A percentile compares a stretch with the other conserved stretches of the same genome.
Evolutionary conservation across 1,140 invertebrate genomes (phyloP).

Genomic region (Pomacea maculata): DNA sequence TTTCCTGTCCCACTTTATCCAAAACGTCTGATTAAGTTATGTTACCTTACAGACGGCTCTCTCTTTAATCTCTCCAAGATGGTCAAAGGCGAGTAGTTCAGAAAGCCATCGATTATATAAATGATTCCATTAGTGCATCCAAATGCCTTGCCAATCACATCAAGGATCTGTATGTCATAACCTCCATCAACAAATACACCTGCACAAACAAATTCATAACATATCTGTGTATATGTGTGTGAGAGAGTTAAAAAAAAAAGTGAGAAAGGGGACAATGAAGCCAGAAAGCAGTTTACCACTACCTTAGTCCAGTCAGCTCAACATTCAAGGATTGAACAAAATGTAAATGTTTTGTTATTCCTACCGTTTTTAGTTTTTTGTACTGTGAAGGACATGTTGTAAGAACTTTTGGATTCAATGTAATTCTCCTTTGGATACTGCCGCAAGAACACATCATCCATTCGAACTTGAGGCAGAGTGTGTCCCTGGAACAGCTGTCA

Average conservation of each 20-base stretch:
- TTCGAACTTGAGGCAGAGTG: slow-evolving; percentile 37
- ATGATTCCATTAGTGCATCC: slow-evolving; percentile 57
- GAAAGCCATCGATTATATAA: slow-evolving; percentile 55
- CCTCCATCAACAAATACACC: slow-evolving; percentile 47
- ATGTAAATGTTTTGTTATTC: slow-evolving; percentile 24
- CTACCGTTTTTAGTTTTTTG: slow-evolving; percentile 34
- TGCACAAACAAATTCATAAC: slow-evolving; percentile 13
- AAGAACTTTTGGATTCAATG: slow-evolving; percentile 27
- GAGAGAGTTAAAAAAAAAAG: slow-evolving; percentile 18
- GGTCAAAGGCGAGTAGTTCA: slow-evolving; percentile 50
- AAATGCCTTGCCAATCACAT: slow-evolving; percentile 42
- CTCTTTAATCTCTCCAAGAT: slow-evolving; percentile 38
- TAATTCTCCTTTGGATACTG: slow-evolving; percentile 31
- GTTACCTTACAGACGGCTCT: slow-evolving; percentile 35
- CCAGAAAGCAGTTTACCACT: too few species aligned
- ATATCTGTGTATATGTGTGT: neutral
- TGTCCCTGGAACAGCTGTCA: slow-evolving; percentile 50
- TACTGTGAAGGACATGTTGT: slow-evolving; percentile 33
- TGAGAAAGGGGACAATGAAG: too few species aligned
- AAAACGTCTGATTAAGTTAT: neutral
- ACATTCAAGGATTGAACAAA: neutral
- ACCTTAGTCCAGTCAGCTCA: neutral
- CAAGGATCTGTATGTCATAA: slow-evolving; percentile 44
- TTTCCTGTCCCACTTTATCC: neutral
- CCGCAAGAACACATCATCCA: slow-evolving; percentile 44